Evolutionary conservation across 2,888 invertebrate species (phyloP).

Genomic region (Ectemnius cavifrons): DNA sequence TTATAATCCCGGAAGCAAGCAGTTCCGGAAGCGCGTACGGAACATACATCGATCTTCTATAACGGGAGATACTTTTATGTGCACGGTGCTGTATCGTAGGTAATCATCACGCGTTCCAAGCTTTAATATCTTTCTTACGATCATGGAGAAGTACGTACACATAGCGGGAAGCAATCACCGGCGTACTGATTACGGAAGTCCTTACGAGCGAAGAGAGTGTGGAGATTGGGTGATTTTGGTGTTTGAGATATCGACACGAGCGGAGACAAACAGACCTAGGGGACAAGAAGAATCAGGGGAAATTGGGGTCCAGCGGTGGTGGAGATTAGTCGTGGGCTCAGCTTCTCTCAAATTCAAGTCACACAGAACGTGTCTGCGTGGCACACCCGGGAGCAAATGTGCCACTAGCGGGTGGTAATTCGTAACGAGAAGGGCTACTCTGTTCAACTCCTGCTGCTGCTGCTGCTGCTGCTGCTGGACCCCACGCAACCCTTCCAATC

Average conservation of each 20-base stretch:
- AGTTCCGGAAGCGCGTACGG: background rate
- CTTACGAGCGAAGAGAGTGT: no score
- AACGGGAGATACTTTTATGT: background rate
- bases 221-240: no score
- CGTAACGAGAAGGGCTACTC: constrained; percentile 10
- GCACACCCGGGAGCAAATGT: constrained; percentile 14
- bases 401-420: constrained; percentile 31
- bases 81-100: background rate
- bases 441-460: background rate
- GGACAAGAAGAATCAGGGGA: constrained; percentile 33
- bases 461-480: constrained; percentile 1
- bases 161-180: background rate
- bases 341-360: constrained; percentile 27
- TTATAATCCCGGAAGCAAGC: background rate
- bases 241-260: no score
- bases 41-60: background rate
- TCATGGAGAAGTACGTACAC: background rate
- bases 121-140: background rate
- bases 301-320: constrained; percentile 22
- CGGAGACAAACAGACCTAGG: background rate
- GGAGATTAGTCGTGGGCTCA: constrained; percentile 40
- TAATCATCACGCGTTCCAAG: background rate
- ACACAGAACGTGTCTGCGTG: constrained; percentile 1
- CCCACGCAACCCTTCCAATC: constrained; percentile 41
- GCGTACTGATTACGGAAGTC: no score